Evolutionary conservation across 2,888 invertebrate species (phyloP).

Genomic region (Apotomis capreana): DNA sequence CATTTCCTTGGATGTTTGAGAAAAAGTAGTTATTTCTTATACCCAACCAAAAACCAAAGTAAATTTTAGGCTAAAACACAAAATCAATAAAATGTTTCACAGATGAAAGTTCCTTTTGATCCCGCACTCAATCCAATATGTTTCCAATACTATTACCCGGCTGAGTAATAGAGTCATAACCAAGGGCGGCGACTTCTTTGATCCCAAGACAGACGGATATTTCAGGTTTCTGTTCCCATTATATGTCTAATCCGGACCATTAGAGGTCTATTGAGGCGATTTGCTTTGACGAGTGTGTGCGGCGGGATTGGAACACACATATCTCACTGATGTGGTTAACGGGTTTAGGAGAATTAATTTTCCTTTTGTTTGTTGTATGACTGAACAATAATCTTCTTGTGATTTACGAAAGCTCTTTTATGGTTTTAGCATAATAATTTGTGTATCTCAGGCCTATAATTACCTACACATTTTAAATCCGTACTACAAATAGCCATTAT

Average conservation of each 20-base stretch:
- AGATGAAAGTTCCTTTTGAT: conserved; percentile 50
- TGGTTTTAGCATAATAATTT: too few species aligned
- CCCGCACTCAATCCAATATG: conserved; percentile 52
- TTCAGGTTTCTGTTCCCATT: conserved; percentile 54
- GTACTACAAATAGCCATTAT: too few species aligned
- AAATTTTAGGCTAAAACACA: background rate
- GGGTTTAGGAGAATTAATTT: too few species aligned
- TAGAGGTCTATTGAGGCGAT: conserved; percentile 47
- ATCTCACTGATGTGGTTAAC: too few species aligned
- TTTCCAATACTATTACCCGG: conserved; percentile 54
- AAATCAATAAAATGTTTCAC: conserved; percentile 17
- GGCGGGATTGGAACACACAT: background rate
- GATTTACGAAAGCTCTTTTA: too few species aligned
- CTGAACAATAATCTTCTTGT: too few species aligned
- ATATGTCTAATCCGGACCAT: conserved; percentile 56
- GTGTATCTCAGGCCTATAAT: too few species aligned
- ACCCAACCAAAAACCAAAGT: background rate
- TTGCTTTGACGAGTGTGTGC: conserved; percentile 32
- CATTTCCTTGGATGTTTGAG: too few species aligned
- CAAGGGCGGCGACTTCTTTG: conserved; percentile 55
- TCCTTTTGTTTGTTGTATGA: too few species aligned
- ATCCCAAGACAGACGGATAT: conserved; percentile 55
- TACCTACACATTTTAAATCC: too few species aligned
- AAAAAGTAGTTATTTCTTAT: too few species aligned
- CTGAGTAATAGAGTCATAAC: conserved; percentile 58